Evolutionary conservation across 35 echinoderm and acorn worm genomes (phyloP), one percentile per base, ranked within the genome.

Genomic region (Lytechinus pictus): DNA sequence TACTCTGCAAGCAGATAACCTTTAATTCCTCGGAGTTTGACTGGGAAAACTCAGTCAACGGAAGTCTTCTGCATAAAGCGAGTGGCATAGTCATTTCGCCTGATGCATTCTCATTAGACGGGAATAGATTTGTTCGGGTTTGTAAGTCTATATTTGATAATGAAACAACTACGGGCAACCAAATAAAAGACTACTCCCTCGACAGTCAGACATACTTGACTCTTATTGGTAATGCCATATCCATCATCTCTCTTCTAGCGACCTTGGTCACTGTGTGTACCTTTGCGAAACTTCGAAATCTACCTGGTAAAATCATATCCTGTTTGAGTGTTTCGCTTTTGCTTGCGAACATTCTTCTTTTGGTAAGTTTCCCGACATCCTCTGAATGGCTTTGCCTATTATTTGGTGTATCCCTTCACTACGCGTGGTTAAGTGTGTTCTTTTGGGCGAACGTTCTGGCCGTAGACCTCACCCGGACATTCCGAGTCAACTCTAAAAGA

Each of bases 21-120:
- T 54, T 92, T 24, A 92, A 92, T 52, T 24, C 53, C 16, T 92
- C 91, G 21, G 91, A 92, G 21, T 92, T 92, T 92, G 91, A 92
- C 28, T 24, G 53, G 19, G n/a, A 53, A 9, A 52, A 54, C 24
- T 13, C 10, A 12, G 13, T 33, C 91, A 54, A 92, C 21, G 91
- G 53, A 8, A 33, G 33, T 9, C 91, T 92, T 51, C 27, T 92
- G 9, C 91, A 92, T 54, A 92, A 10, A 54, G 21, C 29, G 6
- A 92, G 29, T 54, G 91, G 51, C 91, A 92, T 54, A 53, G 91
- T 92, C 4, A 54, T 92, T 52, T 52, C 51, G 12, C 27, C 91
- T 9, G 52, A 92, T n/a, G 8, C 8, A 52, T 92, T 53, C 53
- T 33, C 91, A 4, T 9, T 92, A 54, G 52, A 33, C 54, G 28